Percentiles rank a stretch among this genome's conserved stretches.
Conservation (phyloP, 37 sponge, comb jelly and placozoan species). For the Petrosia ficiformis region DNA sequence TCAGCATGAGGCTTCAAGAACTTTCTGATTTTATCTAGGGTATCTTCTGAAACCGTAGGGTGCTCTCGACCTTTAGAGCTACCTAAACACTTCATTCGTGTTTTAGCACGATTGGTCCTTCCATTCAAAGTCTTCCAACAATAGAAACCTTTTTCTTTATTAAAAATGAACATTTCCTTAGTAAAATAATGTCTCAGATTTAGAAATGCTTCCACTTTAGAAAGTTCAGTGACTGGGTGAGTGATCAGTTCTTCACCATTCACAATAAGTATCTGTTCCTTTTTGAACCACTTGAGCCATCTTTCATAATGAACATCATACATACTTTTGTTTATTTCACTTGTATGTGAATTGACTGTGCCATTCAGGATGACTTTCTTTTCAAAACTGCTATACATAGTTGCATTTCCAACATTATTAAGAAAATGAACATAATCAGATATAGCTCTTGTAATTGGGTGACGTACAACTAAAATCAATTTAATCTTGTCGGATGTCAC, state of each 20-base stretch:
- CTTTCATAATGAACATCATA: slow-evolving; percentile 61
- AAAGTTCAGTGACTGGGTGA: slow-evolving; percentile 65
- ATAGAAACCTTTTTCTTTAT: slow-evolving; percentile 77
- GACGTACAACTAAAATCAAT: too few species aligned
- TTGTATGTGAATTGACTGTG: too few species aligned
- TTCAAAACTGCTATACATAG: too few species aligned
- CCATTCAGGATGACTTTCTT: too few species aligned
- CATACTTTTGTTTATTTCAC: too few species aligned
- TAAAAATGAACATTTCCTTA: slow-evolving; percentile 62
- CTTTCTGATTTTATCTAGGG: slow-evolving; percentile 23
- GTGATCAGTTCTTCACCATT: slow-evolving; percentile 65
- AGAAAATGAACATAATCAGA: too few species aligned
- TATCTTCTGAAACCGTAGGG: slow-evolving; percentile 40
- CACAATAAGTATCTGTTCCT: slow-evolving; percentile 68
- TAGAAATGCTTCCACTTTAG: slow-evolving; percentile 48
- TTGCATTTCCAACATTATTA: too few species aligned
- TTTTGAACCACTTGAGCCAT: slow-evolving; percentile 57
- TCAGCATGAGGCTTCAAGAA: slow-evolving; percentile 51
- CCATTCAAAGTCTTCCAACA: slow-evolving; percentile 66
- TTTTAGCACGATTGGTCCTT: too few species aligned
- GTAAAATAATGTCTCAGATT: slow-evolving; percentile 29
- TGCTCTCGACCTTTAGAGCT: slow-evolving; percentile 71
- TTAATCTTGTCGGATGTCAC: too few species aligned
- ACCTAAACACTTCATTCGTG: slow-evolving; percentile 58
- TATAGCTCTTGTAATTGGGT: too few species aligned